Conservation (phyloP, 2,888 invertebrate species). For the Anodontia alba region DNA sequence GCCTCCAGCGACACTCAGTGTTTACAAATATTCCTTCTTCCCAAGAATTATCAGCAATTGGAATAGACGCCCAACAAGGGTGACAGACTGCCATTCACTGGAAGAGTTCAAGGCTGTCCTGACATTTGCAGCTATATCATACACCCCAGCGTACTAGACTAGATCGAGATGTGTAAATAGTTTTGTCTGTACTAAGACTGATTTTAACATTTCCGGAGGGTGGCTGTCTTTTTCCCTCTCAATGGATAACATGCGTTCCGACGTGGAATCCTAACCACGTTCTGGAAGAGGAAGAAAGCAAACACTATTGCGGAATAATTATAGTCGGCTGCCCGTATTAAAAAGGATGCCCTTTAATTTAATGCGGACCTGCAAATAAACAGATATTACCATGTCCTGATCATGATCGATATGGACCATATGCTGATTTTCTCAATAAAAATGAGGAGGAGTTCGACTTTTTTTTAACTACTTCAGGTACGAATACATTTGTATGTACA, state of each 20-base stretch:
- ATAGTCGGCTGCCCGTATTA: too few species aligned
- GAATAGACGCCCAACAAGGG: not conserved
- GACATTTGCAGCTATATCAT: not conserved
- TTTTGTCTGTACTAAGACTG: not conserved
- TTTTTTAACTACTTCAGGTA: too few species aligned
- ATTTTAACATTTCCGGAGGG: not conserved
- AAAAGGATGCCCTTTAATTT: too few species aligned
- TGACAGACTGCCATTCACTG: not conserved
- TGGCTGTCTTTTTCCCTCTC: not conserved
- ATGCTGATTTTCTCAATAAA: too few species aligned
- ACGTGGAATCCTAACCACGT: not conserved
- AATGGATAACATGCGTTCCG: not conserved
- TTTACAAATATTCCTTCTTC: not conserved
- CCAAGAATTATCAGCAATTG: not conserved
- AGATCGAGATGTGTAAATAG: not conserved
- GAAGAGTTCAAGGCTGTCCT: not conserved
- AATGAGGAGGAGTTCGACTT: too few species aligned
- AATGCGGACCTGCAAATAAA: too few species aligned
- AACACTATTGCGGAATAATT: too few species aligned
- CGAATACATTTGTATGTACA: too few species aligned
- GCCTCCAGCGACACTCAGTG: too few species aligned
- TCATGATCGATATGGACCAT: too few species aligned
- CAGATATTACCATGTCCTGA: too few species aligned
- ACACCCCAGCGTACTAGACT: not conserved
- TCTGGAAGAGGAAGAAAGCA: not conserved